Percentiles rank a stretch among this genome's conserved stretches.
Evolutionary conservation across 2,113 vertebrate genomes (phyloP).

Genomic region (Datnioides undecimradiatus): DNA sequence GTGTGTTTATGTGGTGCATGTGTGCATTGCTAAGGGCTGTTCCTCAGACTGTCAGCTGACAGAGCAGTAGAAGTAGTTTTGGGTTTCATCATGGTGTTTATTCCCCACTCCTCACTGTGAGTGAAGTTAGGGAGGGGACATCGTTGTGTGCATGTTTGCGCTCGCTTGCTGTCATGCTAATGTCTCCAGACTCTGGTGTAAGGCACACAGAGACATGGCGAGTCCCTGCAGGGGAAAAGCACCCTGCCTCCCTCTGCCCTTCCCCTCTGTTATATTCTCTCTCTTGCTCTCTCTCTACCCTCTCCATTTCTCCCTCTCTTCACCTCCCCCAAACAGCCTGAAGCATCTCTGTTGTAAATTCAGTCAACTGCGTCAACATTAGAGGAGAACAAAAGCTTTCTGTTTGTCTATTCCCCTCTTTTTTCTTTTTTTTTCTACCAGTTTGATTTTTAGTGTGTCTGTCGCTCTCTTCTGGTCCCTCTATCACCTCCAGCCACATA

Average conservation of each 20-base stretch:
- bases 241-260: slow-evolving; percentile 35
- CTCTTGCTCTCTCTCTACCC: background rate
- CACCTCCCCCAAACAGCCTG: slow-evolving; percentile 25
- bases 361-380: slow-evolving; percentile 17
- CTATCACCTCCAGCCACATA: slow-evolving; percentile 41
- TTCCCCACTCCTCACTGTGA: slow-evolving; percentile 42
- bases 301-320: slow-evolving; percentile 10
- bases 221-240: slow-evolving; percentile 58
- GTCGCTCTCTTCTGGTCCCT: slow-evolving; percentile 38
- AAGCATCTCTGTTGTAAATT: slow-evolving; percentile 37
- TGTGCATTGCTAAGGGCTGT: slow-evolving; percentile 43
- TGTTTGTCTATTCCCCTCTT: background rate
- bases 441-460: slow-evolving; percentile 15
- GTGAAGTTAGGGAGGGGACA: slow-evolving; percentile 44
- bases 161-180: slow-evolving; percentile 38
- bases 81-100: slow-evolving; percentile 83
- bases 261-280: slow-evolving; percentile 18
- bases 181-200: slow-evolving; percentile 58
- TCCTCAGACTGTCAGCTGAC: slow-evolving; percentile 69
- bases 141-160: background rate
- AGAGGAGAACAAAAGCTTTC: slow-evolving; percentile 24
- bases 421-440: background rate
- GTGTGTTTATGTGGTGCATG: slow-evolving; percentile 22
- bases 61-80: slow-evolving; percentile 62
- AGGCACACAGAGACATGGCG: slow-evolving; percentile 49